Conservation (phyloP, 2,797 vertebrate genomes). For the Alca torda region DNA sequence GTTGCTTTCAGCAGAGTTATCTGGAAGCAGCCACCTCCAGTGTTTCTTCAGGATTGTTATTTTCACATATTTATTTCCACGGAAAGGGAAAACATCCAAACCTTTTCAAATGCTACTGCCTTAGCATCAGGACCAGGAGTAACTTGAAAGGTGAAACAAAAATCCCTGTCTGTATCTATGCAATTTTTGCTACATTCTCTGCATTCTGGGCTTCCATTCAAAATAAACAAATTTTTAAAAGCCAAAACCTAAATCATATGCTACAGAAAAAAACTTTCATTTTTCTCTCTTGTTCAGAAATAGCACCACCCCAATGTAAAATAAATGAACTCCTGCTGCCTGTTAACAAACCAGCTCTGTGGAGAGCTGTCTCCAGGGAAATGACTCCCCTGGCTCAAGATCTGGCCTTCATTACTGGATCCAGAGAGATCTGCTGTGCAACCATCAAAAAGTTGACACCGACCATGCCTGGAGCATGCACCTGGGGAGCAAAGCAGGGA, state of each 20-base stretch:
- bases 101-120: not conserved
- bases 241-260: not conserved
- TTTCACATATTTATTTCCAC: not conserved
- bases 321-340: not conserved
- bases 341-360: not conserved
- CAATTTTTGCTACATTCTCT: conserved; percentile 15
- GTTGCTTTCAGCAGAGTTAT: not conserved
- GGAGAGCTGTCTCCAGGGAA: not conserved
- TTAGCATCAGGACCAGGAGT: not conserved
- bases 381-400: not conserved
- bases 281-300: conserved; percentile 13
- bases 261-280: not conserved
- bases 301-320: not conserved
- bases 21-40: not conserved
- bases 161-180: not conserved
- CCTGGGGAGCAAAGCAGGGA: not conserved
- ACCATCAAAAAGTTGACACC: not conserved
- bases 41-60: not conserved
- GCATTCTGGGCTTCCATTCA: conserved; percentile 14
- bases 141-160: conserved; percentile 32
- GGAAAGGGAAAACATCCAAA: not conserved
- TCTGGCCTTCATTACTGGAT: not conserved
- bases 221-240: conserved; percentile 2
- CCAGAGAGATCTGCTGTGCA: not conserved
- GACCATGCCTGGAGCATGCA: not conserved